A percentile compares a stretch with the other conserved stretches of the same genome.
Conservation (phyloP, 2,888 invertebrate genomes). For the Nezara viridula region DNA sequence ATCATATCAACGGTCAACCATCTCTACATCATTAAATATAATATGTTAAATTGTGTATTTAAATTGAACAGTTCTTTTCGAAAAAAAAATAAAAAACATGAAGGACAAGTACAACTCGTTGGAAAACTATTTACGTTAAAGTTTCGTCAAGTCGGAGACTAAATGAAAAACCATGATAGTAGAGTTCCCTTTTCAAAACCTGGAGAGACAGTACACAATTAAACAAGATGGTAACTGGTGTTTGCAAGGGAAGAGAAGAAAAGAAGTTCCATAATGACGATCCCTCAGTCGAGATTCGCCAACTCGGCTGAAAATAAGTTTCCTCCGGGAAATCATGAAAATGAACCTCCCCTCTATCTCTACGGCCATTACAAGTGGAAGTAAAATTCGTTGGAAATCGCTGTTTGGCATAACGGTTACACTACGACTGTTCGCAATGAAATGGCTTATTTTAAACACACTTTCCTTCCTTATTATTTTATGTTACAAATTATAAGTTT, state of each 20-base stretch:
- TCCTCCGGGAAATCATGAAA: conserved; percentile 33
- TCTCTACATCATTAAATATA: too few relatives aligned
- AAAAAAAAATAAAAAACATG: too few relatives aligned
- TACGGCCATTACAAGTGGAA: neutral
- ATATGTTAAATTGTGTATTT: too few relatives aligned
- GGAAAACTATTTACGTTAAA: neutral
- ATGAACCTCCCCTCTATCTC: conserved; percentile 11
- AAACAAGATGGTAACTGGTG: conserved; percentile 39
- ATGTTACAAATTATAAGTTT: too few relatives aligned
- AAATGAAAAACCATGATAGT: neutral
- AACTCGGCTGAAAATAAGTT: conserved; percentile 15
- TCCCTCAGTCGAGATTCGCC: neutral
- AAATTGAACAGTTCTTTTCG: too few relatives aligned
- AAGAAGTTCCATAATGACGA: conserved; percentile 7
- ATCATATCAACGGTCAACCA: too few relatives aligned
- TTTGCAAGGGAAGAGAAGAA: conserved; percentile 27
- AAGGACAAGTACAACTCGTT: too few relatives aligned
- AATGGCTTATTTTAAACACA: too few relatives aligned
- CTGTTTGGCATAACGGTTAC: neutral
- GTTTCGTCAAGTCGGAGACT: neutral
- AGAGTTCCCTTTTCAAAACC: neutral
- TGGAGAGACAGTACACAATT: conserved; percentile 35
- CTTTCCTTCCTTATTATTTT: neutral
- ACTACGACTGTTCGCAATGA: neutral
- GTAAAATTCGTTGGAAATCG: neutral